Conservation (phyloP, 92 coral and sea anemone species). For the Blastomussa wellsi region DNA sequence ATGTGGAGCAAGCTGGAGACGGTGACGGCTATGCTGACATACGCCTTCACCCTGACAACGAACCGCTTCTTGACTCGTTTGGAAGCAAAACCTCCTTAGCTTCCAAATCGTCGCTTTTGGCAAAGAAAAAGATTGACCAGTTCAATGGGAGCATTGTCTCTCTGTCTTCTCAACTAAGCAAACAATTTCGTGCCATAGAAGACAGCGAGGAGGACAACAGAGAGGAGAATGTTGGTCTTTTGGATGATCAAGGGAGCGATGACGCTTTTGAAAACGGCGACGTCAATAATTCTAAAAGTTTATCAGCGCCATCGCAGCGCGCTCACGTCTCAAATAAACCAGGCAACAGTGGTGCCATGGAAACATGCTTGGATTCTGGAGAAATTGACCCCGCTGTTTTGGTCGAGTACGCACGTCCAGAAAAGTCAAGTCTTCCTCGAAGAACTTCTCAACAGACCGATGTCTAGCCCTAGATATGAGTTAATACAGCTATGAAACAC, state of each 20-base stretch:
- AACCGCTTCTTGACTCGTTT: slow-evolving; percentile 23
- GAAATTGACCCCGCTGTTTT: slow-evolving; percentile 24
- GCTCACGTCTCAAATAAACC: not conserved
- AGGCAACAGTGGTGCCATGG: slow-evolving; percentile 6
- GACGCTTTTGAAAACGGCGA: slow-evolving; percentile 25
- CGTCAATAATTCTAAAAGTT: not conserved
- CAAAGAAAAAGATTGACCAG: slow-evolving; percentile 14
- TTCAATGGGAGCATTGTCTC: slow-evolving; percentile 36
- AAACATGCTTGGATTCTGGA: not conserved
- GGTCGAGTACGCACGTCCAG: slow-evolving; percentile 6
- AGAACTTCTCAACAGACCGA: slow-evolving; percentile 42
- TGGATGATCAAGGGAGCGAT: slow-evolving; percentile 37
- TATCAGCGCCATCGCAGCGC: not conserved
- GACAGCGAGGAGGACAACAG: slow-evolving; percentile 25
- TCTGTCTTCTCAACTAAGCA: slow-evolving; percentile 39
- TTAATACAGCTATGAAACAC: too few species aligned
- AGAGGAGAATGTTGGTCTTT: slow-evolving; percentile 42
- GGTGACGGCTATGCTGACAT: slow-evolving; percentile 35
- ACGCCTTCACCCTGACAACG: not conserved
- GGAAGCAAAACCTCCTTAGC: slow-evolving; percentile 28
- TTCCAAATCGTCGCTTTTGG: slow-evolving; percentile 28
- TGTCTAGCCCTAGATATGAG: not conserved
- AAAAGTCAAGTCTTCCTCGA: slow-evolving; percentile 5
- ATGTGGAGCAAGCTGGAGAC: slow-evolving; percentile 16
- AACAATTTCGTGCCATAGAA: slow-evolving; percentile 33